These are phyloP conservation scores for Autographa pulchrina DNA, from an alignment of 2,888 invertebrate species.

Conservation along the genomic window DNA sequence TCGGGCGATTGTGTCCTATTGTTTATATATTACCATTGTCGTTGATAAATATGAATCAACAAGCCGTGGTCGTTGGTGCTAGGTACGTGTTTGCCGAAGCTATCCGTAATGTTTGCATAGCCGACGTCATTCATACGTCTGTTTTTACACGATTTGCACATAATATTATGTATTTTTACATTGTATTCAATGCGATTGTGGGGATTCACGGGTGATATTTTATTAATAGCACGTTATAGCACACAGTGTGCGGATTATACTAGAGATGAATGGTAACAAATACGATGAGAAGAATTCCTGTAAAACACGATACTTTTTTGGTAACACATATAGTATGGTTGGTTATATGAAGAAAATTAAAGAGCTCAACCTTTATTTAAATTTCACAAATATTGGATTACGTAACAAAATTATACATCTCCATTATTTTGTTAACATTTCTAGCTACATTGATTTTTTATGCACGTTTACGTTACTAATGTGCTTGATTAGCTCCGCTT, in stretches of 20 bases:
- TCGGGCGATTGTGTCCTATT: conserved; percentile 38
- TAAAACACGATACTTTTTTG: no score
- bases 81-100: conserved; percentile 43
- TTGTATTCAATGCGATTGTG: conserved; percentile 10
- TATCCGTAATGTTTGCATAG: conserved; percentile 51
- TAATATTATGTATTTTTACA: conserved; percentile 18
- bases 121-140: conserved; percentile 51
- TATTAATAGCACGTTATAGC: neutral
- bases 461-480: conserved; percentile 1
- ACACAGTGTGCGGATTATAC: neutral
- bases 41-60: conserved; percentile 43
- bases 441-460: conserved; percentile 1
- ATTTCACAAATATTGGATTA: no score
- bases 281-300: no score
- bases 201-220: neutral
- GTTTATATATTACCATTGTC: conserved; percentile 50
- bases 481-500: neutral
- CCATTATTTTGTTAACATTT: neutral
- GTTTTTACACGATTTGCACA: conserved; percentile 27
- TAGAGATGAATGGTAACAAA: no score
- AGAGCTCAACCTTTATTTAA: no score
- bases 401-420: neutral
- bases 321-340: no score
- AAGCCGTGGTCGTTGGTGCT: conserved; percentile 23
- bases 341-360: no score